Percentiles rank a stretch among this genome's conserved stretches.
These are phyloP conservation scores for Drosophila pseudotakahashii DNA, from an alignment of 2,888 invertebrate genomes.

Conservation along the genomic window DNA sequence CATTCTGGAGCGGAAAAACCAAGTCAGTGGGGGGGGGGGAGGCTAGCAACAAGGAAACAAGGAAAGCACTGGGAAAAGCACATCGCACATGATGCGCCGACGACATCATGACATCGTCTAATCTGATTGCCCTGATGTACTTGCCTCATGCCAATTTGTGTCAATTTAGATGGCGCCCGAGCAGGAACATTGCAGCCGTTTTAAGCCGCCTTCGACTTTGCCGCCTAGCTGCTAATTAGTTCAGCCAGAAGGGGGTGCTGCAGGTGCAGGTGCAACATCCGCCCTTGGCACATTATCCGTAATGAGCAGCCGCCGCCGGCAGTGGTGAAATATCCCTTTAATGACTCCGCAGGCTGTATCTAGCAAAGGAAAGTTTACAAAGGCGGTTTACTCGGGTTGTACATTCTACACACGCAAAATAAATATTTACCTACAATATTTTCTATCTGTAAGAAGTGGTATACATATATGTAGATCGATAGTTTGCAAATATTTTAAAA, in stretches of 20 bases:
- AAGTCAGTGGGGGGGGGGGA: background rate
- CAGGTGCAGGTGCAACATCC: conserved; percentile 8
- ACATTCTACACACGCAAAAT: background rate
- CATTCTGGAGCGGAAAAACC: background rate
- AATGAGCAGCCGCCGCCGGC: conserved; percentile 25
- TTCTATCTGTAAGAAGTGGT: too few species aligned
- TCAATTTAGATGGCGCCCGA: conserved; percentile 53
- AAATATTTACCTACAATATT: background rate
- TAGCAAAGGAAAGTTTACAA: background rate
- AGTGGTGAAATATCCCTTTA: background rate
- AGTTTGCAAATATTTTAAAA: too few species aligned
- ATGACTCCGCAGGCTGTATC: background rate
- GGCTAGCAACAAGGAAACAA: background rate
- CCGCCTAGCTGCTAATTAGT: conserved; percentile 25
- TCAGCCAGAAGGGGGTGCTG: background rate
- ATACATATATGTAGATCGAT: too few species aligned
- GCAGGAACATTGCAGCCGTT: conserved; percentile 11
- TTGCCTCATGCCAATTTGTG: conserved; percentile 69
- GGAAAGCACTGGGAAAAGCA: conserved; percentile 23
- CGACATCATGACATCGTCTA: conserved; percentile 35
- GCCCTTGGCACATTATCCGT: conserved; percentile 42
- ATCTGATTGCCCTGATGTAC: conserved; percentile 72
- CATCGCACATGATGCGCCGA: conserved; percentile 55
- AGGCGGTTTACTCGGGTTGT: background rate
- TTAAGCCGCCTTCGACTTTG: conserved; percentile 11